Evolutionary conservation across 2,113 vertebrate genomes (phyloP), one percentile per base, ranked within the genome.

Genomic region (Rhombomys opimus): DNA sequence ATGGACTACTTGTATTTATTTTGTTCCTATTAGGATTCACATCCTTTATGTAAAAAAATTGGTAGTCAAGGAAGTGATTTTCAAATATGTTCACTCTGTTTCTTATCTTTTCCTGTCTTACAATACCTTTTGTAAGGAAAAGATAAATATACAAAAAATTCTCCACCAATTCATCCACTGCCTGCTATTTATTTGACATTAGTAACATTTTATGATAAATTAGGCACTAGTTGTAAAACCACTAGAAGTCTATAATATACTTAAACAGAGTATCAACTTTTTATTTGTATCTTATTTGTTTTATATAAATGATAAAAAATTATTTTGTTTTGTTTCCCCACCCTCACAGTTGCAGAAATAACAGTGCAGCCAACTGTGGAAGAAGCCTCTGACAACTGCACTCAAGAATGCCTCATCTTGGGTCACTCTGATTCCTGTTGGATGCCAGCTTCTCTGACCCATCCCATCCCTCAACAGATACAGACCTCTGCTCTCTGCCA

Each of bases 401-500:
- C 99, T 5, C 99, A 99, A 98, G 99, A 99, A 98, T 99, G 99
- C 96, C 99, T 99, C 96, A 99, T 99, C 98, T 98, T 99, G 25
- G 99, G 99, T 97, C 99, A 99, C 97, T 99, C 99, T 13, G 99
- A 99, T 98, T 99, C 99, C 99, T 99, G 99, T 98, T 99, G 99
- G 99, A 99, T 99, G 99, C 99, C 99, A 20, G 99, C 99, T 54
- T 98, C 99, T 0, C 96, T 99, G 98, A 98, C 98, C 22, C 97
- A 99, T 20, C 89, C 86, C 14, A 96, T 77, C 23, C 91, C 95
- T 63, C 30, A 52, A 6, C 70, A 92, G 8, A 27, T 65, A 17
- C 85, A 93, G 41, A 38, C 54, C 67, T 73, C 93, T 41, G 67
- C n/a, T 91, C 30, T 89, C 0, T 90, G 94, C 77, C 78, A 91